phyloP scores from a whole-genome alignment of 2,113 vertebrate genomes.

The Zosterops lateralis region DNA sequence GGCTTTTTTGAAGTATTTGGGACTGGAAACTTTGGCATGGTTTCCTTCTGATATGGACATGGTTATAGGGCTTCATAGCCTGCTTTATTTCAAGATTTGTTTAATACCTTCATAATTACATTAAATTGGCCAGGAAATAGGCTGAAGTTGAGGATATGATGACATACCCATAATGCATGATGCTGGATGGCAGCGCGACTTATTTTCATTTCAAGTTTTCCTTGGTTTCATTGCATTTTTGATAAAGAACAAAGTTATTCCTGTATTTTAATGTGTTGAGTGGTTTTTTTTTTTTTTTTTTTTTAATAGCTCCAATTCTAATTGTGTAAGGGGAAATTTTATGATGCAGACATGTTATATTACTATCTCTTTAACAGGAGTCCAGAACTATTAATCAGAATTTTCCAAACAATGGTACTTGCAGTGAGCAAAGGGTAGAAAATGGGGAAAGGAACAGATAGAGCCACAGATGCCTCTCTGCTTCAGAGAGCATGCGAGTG shows the following conservation, averaged over 20 bases:
- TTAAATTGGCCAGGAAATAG: not conserved
- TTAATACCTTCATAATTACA: not conserved
- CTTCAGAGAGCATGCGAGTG: not conserved
- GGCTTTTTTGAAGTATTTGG: not conserved
- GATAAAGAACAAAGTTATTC: not conserved
- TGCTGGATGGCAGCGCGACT: not conserved
- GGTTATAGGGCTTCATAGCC: not conserved
- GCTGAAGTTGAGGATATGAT: not conserved
- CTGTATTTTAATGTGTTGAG: not conserved
- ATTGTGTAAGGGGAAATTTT: not conserved
- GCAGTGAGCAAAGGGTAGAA: not conserved
- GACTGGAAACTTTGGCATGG: not conserved
- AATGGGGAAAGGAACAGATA: not conserved
- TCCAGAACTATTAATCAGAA: not conserved
- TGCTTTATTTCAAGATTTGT: not conserved
- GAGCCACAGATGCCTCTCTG: not conserved
- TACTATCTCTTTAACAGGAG: not conserved
- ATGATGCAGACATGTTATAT: not conserved
- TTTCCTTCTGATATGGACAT: not conserved
- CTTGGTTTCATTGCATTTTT: not conserved
- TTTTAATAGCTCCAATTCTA: not conserved
- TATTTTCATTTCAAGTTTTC: not conserved
- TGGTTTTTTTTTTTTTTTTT: not conserved
- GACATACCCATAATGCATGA: rapidly evolving
- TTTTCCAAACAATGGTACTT: not conserved